Evolutionary conservation across 2,888 invertebrate genomes (phyloP).

Genomic region (Drosophila kambysellisi): DNA sequence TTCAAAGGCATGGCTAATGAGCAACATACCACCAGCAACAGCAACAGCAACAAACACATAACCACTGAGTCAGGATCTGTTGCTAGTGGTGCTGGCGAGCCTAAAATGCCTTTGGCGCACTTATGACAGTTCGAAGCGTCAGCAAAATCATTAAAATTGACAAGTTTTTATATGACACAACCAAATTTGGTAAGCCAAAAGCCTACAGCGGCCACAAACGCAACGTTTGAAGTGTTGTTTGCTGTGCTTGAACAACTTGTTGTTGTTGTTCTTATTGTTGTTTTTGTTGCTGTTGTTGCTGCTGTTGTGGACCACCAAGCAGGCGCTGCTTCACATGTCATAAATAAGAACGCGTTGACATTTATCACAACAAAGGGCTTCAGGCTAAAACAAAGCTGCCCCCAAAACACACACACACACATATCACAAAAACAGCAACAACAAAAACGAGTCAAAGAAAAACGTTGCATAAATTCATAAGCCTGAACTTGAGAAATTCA

Average conservation of each 20-base stretch:
- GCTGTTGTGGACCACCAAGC: slow-evolving; percentile 67
- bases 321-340: slow-evolving; percentile 82
- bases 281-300: slow-evolving; percentile 30
- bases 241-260: slow-evolving; percentile 63
- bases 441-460: slow-evolving; percentile 40
- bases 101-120: slow-evolving; percentile 77
- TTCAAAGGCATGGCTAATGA: slow-evolving; percentile 76
- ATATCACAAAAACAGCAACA: not conserved
- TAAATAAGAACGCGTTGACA: slow-evolving; percentile 85
- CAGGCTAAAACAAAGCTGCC: slow-evolving; percentile 45
- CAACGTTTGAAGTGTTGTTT: slow-evolving; percentile 74
- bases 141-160: slow-evolving; percentile 83
- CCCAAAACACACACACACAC: slow-evolving; percentile 23
- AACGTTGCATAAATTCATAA: slow-evolving; percentile 81
- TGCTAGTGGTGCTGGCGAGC: slow-evolving; percentile 29
- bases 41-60: slow-evolving; percentile 3
- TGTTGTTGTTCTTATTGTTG: slow-evolving; percentile 51
- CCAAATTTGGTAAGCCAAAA: slow-evolving; percentile 78
- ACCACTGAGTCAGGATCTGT: slow-evolving; percentile 37
- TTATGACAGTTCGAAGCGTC: slow-evolving; percentile 83
- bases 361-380: slow-evolving; percentile 84
- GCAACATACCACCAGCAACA: slow-evolving; percentile 38
- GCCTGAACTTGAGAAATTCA: slow-evolving; percentile 79
- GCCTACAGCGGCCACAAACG: slow-evolving; percentile 44
- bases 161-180: slow-evolving; percentile 75